Base-by-base conservation (phyloP, 2,888 invertebrate genomes). In the Ecliptopera silaceata region DNA sequence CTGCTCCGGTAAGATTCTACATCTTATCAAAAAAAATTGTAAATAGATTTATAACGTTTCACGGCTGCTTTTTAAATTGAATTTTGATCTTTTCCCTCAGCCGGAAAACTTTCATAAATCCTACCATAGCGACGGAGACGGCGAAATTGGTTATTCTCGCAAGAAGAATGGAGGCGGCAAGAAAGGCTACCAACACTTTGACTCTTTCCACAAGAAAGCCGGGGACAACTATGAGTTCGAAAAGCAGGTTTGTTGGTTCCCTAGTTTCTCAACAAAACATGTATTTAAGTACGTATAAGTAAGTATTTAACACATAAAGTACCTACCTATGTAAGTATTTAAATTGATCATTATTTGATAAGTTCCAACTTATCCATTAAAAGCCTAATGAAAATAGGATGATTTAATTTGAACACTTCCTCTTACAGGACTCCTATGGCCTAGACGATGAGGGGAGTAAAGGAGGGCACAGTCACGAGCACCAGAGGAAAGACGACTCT, bases 201-300 rank as follows among this genome's bases (percentile, higher is more conserved):
- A 95, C 82, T 93, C 94, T 47, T 95, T 87, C 84, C 95, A 95
- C 83, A 95, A 95, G 79, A 94, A 94, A 76, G 94, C 93, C 32
- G 94, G 95, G 0, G 95, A 95, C 79, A 92, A 94, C 72, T 95
- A 94, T 79, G 95, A 94, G 65, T 94, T 94, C 68, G 94, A 95
- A 76, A 93, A 93, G 34, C 53, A 58, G 48, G 57, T 57, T 18
- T 39, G 57, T 47, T n/a, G n/a, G 42, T 13, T 10, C 2, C 0
- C 26, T 6, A 3, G 12, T 4, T 4, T 1, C 18, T 8, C 18
- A 17, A 17, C 39, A 8, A 39, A 3, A 18, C n/a, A n/a, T n/a
- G n/a, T n/a, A n/a, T n/a, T n/a, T n/a, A n/a, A n/a, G n/a, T n/a
- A n/a, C n/a, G n/a, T n/a, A n/a, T n/a, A n/a, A n/a, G n/a, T n/a